Evolutionary conservation across 2,797 vertebrate genomes (phyloP).

Genomic region (Hozukius guyotensis): DNA sequence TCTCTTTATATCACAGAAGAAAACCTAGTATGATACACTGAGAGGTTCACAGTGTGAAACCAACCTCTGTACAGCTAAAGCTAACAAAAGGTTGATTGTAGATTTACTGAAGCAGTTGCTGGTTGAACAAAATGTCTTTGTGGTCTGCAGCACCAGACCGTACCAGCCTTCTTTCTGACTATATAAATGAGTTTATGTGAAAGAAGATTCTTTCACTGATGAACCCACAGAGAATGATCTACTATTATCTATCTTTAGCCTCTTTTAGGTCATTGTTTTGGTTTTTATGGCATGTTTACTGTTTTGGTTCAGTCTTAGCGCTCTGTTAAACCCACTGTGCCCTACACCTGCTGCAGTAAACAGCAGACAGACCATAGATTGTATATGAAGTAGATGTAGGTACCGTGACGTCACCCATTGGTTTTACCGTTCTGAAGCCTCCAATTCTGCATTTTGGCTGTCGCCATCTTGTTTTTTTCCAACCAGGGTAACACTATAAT

Average conservation of each 20-base stretch:
- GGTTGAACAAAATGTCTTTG: neutral
- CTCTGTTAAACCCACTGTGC: no score
- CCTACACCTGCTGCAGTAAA: neutral
- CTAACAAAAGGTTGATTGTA: neutral
- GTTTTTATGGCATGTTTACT: neutral
- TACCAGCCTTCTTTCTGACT: neutral
- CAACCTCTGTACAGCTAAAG: neutral
- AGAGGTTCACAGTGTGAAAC: neutral
- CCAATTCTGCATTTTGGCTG: no score
- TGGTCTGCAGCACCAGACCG: neutral
- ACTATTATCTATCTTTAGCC: neutral
- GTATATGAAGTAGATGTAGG: no score
- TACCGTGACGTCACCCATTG: no score
- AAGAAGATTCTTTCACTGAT: neutral
- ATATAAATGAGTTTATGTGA: neutral
- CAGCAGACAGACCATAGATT: neutral
- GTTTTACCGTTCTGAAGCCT: no score
- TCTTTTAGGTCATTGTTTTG: neutral
- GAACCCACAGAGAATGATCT: neutral
- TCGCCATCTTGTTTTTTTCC: no score
- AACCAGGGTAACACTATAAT: no score
- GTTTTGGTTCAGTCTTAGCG: neutral
- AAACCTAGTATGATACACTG: neutral
- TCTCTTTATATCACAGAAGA: neutral
- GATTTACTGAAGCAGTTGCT: neutral